phyloP scores from a whole-genome alignment of 2,888 invertebrate genomes.

The Lycaena phlaeas region DNA sequence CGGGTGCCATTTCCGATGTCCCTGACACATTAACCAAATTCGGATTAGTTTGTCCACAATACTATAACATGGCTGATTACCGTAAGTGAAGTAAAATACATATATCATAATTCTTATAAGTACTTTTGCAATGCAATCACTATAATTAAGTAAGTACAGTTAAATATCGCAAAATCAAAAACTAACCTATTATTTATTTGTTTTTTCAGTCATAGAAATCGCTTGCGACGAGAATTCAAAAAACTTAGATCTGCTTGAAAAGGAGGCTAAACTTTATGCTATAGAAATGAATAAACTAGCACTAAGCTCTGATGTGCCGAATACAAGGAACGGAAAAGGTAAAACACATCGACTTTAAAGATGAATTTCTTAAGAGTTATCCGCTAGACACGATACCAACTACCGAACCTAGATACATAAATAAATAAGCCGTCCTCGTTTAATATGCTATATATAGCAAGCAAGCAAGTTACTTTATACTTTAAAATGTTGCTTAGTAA shows the following conservation, averaged over 20 bases:
- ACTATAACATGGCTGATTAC: slow-evolving; percentile 86
- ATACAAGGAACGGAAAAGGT: slow-evolving; percentile 35
- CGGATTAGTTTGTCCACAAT: slow-evolving; percentile 79
- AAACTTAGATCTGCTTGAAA: slow-evolving; percentile 49
- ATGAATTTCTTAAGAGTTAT: too few relatives aligned
- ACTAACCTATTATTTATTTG: too few relatives aligned
- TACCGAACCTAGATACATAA: too few relatives aligned
- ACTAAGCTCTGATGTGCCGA: slow-evolving; percentile 29
- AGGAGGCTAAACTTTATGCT: slow-evolving; percentile 49
- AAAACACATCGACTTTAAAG: too few relatives aligned
- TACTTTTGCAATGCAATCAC: too few relatives aligned
- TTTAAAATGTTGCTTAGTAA: too few relatives aligned
- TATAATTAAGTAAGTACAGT: background rate
- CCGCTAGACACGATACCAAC: too few relatives aligned
- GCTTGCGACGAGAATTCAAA: slow-evolving; percentile 69
- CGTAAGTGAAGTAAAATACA: slow-evolving; percentile 72
- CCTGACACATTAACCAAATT: slow-evolving; percentile 73
- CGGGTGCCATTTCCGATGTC: slow-evolving; percentile 75
- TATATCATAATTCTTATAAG: too few relatives aligned
- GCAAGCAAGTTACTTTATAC: too few relatives aligned
- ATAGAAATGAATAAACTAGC: slow-evolving; percentile 55
- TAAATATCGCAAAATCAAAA: too few relatives aligned
- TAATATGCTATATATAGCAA: too few relatives aligned
- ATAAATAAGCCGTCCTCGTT: too few relatives aligned
- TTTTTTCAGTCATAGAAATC: slow-evolving; percentile 73